Conservation (phyloP, 2,888 invertebrate genomes). For the Eristalis intricaria region DNA sequence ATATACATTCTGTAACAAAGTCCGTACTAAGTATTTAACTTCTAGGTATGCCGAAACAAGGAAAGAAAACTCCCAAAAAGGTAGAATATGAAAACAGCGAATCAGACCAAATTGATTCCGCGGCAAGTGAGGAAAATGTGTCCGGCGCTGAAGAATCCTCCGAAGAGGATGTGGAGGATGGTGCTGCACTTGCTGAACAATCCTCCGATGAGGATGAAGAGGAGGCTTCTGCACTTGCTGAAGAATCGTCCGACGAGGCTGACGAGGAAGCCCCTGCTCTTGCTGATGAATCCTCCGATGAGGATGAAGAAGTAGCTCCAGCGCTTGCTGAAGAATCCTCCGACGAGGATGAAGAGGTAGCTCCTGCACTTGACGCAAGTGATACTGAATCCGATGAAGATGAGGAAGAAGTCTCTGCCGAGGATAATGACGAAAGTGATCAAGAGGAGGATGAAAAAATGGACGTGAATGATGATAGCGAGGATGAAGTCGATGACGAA, state of each 20-base stretch:
- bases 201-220: neutral
- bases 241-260: too few species aligned
- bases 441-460: neutral
- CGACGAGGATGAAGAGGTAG: neutral
- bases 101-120: conserved; percentile 13
- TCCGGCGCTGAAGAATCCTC: conserved; percentile 7
- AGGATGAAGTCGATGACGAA: conserved; percentile 73
- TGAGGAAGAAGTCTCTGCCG: conserved; percentile 14
- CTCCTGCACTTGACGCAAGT: conserved; percentile 72
- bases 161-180: too few species aligned
- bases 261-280: too few species aligned
- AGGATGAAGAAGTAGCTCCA: too few species aligned
- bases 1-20: neutral
- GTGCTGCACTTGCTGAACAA: too few species aligned
- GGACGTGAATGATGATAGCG: conserved; percentile 76
- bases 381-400: conserved; percentile 76
- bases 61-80: neutral
- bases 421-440: neutral
- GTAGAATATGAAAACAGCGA: conserved; percentile 22
- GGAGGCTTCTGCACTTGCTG: neutral
- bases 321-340: too few species aligned
- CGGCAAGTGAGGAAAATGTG: neutral
- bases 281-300: too few species aligned
- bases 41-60: conserved; percentile 32
- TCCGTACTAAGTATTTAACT: neutral